Evolutionary conservation across 2,888 invertebrate genomes (phyloP).

Genomic region (Hirtodrosophila trivittata): DNA sequence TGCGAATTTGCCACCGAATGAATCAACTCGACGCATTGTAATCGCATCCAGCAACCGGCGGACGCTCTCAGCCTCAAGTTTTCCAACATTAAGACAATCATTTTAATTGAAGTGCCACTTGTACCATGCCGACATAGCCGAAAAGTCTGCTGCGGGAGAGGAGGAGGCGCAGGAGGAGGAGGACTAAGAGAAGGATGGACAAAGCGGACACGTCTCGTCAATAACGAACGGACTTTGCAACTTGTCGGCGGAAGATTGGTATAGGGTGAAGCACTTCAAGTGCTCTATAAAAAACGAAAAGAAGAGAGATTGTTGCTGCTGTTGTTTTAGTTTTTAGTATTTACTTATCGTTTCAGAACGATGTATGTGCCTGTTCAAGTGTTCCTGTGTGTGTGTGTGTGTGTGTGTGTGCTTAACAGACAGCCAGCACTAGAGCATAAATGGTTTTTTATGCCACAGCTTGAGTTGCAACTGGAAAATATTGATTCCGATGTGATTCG

Average conservation of each 20-base stretch:
- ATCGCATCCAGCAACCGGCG: conserved; percentile 19
- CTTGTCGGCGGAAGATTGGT: conserved; percentile 1
- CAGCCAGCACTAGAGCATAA: too few relatives aligned
- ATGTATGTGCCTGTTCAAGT: background rate
- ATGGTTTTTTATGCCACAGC: too few relatives aligned
- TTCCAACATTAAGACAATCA: conserved; percentile 72
- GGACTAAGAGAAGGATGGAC: background rate
- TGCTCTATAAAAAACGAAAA: conserved; percentile 41
- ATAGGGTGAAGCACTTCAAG: conserved; percentile 3
- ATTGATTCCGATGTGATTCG: too few relatives aligned
- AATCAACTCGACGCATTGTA: conserved; percentile 37
- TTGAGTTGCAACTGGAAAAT: too few relatives aligned
- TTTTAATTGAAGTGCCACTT: conserved; percentile 77
- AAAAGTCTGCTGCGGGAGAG: conserved; percentile 4
- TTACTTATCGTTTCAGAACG: background rate
- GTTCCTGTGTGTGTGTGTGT: background rate
- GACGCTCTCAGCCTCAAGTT: conserved; percentile 11
- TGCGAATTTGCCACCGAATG: conserved; percentile 28
- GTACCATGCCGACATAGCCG: conserved; percentile 34
- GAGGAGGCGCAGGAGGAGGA: background rate
- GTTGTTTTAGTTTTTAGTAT: conserved; percentile 37
- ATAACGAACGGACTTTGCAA: conserved; percentile 19
- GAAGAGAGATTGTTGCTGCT: conserved; percentile 22
- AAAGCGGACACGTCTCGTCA: conserved; percentile 35
- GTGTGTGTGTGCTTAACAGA: background rate